Percentiles rank a stretch among this genome's conserved stretches.
These are phyloP conservation scores for Psylliodes chrysocephalus DNA, from an alignment of 2,888 invertebrate genomes.

Conservation along the genomic window DNA sequence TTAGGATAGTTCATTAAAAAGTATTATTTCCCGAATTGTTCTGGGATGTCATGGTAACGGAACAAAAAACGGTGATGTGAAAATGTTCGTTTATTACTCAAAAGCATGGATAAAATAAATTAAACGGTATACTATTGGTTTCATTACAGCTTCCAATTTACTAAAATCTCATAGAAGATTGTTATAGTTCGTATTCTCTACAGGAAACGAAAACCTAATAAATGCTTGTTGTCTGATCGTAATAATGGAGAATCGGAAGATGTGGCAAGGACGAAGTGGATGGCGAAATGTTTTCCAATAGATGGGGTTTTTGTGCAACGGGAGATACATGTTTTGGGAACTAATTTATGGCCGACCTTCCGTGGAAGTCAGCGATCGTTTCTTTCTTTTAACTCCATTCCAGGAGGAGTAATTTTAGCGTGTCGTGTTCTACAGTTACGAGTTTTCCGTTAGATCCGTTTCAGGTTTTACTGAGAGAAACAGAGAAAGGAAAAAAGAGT, in stretches of 20 bases:
- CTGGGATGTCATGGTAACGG: too few relatives aligned
- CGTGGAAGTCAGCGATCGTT: constrained; percentile 2
- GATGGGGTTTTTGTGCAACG: constrained; percentile 13
- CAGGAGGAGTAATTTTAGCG: background rate
- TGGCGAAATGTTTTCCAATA: constrained; percentile 12
- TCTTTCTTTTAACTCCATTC: background rate
- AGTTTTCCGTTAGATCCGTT: too few relatives aligned
- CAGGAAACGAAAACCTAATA: background rate
- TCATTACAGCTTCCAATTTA: too few relatives aligned
- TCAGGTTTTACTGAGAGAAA: too few relatives aligned
- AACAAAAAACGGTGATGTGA: too few relatives aligned
- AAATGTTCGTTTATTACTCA: too few relatives aligned
- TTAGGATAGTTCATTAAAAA: too few relatives aligned
- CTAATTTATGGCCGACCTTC: constrained; percentile 12
- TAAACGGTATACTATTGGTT: too few relatives aligned
- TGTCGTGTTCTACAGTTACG: background rate
- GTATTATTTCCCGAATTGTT: too few relatives aligned
- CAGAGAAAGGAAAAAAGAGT: too few relatives aligned
- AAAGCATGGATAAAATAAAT: too few relatives aligned
- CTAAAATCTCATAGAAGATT: background rate
- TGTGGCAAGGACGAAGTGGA: background rate
- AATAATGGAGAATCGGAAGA: constrained; percentile 5
- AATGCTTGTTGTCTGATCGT: constrained; percentile 6
- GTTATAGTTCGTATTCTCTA: background rate
- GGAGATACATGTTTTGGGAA: constrained; percentile 10